Evolutionary conservation across 2,888 invertebrate species (phyloP), one percentile per base, ranked within the genome.

Genomic region (Hypomecis punctinalis): DNA sequence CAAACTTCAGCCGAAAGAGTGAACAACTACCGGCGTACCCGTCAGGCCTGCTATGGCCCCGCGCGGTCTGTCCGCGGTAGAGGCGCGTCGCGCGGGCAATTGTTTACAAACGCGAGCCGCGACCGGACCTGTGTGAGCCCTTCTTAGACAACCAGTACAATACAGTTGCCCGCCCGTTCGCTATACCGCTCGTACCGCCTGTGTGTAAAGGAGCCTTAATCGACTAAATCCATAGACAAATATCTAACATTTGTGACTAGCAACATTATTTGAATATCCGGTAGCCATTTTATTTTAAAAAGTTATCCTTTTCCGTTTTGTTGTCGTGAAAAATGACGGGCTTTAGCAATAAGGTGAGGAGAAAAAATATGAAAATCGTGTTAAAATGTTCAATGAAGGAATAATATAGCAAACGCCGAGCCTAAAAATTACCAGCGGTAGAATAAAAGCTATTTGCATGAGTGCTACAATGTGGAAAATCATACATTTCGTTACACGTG

Each of bases 291-390:
- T 93, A 84, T 76, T 83, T 85, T 81, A 85, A 88, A 87, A 87
- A 89, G 69, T 74, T 78, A 81, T 77, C 82, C 95, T 95, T 95
- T 95, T 95, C 94, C 94, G 94, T 94, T 94, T 93, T 93, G 94
- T 94, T 94, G 94, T 94, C 94, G 94, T 86, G 88, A 91, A 95
- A 71, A 94, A 96, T 96, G 96, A 96, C 96, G 94, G 96, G 96
- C 92, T 96, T 96, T 94, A 96, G 95, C 90, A 95, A 96, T 93
- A 96, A 96, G 96, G 96, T 96, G 94, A 92, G 91, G 66, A 76
- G 78, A 83, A 83, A 85, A 84, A 76, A 69, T 71, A 68, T 23
- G 63, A 75, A 79, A 71, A 67, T 66, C 47, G 11, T 11, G 51
- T 37, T 43, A 56, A 47, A 58, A 48, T 58, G 57, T 37, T 9